phyloP scores from a whole-genome alignment of 2,797 vertebrate species.

The Megaceryle alcyon region DNA sequence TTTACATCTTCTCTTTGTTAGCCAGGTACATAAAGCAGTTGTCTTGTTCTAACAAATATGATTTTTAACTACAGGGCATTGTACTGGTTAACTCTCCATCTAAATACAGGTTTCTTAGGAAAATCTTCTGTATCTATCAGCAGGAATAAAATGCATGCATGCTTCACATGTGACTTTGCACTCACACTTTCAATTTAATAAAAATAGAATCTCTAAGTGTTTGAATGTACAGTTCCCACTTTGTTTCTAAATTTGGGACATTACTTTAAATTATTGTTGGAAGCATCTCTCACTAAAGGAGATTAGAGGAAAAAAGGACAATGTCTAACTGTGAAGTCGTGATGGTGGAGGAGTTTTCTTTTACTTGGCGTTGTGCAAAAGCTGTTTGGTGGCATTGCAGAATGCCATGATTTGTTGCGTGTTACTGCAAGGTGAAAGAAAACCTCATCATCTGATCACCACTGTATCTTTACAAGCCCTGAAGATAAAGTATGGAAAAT shows the following conservation, averaged over 20 bases:
- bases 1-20: background rate
- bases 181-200: conserved; percentile 56
- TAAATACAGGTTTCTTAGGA: conserved; percentile 10
- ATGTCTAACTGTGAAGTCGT: conserved; percentile 45
- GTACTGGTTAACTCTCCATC: background rate
- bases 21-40: background rate
- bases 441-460: conserved; percentile 56
- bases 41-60: background rate
- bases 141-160: background rate
- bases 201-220: conserved; percentile 65
- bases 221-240: conserved; percentile 69
- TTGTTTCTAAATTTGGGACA: conserved; percentile 66
- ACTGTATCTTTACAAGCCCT: conserved; percentile 39
- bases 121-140: background rate
- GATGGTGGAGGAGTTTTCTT: conserved; percentile 53
- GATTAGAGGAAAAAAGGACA: conserved; percentile 30
- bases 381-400: conserved; percentile 6
- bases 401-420: conserved; percentile 10
- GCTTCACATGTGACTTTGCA: conserved; percentile 60
- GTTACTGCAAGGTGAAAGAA: conserved; percentile 36
- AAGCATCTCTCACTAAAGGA: conserved; percentile 39
- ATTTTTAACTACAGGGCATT: background rate
- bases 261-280: conserved; percentile 55
- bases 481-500: conserved; percentile 72
- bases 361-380: background rate